Conservation (phyloP, 2,888 invertebrate species). For the Elgonia sp. region DNA sequence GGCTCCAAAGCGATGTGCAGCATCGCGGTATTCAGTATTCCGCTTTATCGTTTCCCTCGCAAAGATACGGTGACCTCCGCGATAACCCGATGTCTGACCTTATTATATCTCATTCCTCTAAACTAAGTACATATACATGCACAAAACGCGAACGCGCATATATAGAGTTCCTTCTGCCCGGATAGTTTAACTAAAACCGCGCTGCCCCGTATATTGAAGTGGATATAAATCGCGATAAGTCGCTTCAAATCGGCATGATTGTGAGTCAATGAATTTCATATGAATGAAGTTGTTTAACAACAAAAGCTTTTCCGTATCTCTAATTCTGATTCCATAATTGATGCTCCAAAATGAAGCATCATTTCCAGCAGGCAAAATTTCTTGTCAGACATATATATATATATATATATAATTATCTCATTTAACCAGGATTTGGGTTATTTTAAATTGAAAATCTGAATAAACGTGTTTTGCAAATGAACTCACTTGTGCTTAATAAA, state of each 20-base stretch:
- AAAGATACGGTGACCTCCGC: conserved; percentile 82
- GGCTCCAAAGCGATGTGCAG: too few species aligned
- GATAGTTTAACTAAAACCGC: conserved; percentile 78
- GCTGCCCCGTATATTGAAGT: conserved; percentile 74
- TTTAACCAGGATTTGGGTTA: background rate
- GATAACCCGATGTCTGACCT: conserved; percentile 85
- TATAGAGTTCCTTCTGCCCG: conserved; percentile 74
- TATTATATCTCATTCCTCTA: conserved; percentile 83
- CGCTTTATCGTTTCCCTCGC: conserved; percentile 81
- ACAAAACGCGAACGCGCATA: conserved; percentile 45
- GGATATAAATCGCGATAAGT: conserved; percentile 77
- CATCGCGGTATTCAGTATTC: conserved; percentile 67
- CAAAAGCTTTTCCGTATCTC: conserved; percentile 36
- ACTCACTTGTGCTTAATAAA: conserved; percentile 3
- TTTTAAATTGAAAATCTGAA: too few species aligned
- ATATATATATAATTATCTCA: background rate
- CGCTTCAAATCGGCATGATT: conserved; percentile 77
- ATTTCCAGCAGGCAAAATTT: background rate
- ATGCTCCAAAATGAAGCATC: conserved; percentile 28
- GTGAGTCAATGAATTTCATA: conserved; percentile 81
- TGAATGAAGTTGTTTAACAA: conserved; percentile 78
- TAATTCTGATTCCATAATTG: background rate
- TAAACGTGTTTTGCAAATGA: too few species aligned
- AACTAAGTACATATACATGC: conserved; percentile 74
- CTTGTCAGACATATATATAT: background rate